Base-by-base conservation (phyloP, 2,888 invertebrate species). In the Nematopogon swammerdamellus region DNA sequence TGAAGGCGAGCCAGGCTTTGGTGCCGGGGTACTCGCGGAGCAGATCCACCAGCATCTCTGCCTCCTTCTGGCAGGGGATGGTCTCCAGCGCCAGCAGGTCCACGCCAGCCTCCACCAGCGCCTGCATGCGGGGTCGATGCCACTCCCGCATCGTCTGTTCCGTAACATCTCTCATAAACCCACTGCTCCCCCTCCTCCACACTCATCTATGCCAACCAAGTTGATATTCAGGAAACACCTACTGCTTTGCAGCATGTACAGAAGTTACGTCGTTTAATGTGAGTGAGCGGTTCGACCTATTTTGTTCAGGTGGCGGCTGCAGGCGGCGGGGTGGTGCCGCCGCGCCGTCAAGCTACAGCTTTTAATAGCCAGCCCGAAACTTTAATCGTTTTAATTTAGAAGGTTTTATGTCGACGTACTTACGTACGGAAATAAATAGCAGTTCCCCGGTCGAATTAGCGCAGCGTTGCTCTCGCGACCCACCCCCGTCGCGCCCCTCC, bases 61-160 rank as follows among this genome's bases (percentile, higher is more conserved):
- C 97, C 72, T 97, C 97, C 59, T 84, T 83, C 61, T 85, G 83
- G 56, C 92, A 91, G 6, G 97, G 97, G 59, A 97, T 91, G 0
- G 97, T 97, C 71, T 97, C 97, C 57, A 97, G 73, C 1, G 94
- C 95, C 54, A 97, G 69, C 5, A 94, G 67, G 69, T 96, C 94
- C 2, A 91, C 90, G 1, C 92, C 93, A 2, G 86, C 89, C 54
- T 89, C 86, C 18, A 93, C 67, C 20, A 97, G 75, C 1, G 91
- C 88, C 59, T 86, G 82, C 25, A 97, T 85, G 45, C 95, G 83
- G 0, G 91, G 88, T 50, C 86, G 81, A 71, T 97, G 97, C 92
- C 95, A 95, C 44, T 88, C 85, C 46, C 83, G 85, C 66, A 97
- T 85, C 44, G 82, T 81, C 69, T 80, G 56, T n/a, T 36, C 47